These are phyloP conservation scores for Otis tarda DNA, from an alignment of 2,113 vertebrate genomes.

Conservation along the genomic window DNA sequence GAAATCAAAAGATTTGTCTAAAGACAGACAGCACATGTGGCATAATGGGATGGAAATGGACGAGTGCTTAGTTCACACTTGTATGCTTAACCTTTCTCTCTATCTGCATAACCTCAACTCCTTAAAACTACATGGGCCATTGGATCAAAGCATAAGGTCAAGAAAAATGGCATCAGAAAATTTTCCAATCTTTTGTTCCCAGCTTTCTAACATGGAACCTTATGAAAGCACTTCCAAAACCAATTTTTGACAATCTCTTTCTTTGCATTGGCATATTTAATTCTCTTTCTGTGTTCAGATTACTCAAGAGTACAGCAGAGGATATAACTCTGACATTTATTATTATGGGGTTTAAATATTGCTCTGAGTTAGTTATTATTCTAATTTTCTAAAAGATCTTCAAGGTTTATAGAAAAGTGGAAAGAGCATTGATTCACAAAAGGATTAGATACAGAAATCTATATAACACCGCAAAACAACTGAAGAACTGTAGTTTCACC, in stretches of 20 bases:
- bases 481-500: not conserved
- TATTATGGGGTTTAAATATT: not conserved
- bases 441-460: not conserved
- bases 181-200: not conserved
- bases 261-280: not conserved
- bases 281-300: not conserved
- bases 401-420: not conserved
- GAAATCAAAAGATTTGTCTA: not conserved
- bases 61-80: not conserved
- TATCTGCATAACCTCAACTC: not conserved
- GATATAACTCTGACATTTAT: not conserved
- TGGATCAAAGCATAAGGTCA: not conserved
- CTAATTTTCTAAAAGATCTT: not conserved
- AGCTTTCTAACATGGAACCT: not conserved
- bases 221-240: not conserved
- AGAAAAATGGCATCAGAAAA: not conserved
- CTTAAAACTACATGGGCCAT: not conserved
- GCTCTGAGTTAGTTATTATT: not conserved
- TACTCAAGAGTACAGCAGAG: not conserved
- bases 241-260: not conserved
- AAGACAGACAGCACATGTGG: not conserved
- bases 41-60: not conserved
- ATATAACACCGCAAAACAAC: not conserved
- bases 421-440: not conserved
- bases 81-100: not conserved